Evolutionary conservation across 2,888 invertebrate species (phyloP), one percentile per base, ranked within the genome.

Genomic region (Aproaerema taeniolella): DNA sequence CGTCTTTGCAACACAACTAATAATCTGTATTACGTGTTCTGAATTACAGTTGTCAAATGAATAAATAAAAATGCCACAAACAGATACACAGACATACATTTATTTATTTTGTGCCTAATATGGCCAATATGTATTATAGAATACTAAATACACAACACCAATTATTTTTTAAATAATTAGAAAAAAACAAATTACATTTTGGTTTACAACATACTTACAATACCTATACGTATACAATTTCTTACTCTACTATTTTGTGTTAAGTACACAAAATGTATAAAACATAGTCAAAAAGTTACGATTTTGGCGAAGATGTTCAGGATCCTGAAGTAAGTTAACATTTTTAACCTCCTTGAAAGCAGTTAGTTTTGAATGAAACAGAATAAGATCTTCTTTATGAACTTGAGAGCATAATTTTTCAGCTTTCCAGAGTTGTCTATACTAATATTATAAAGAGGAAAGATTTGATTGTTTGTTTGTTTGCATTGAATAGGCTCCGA

Each of bases 301-400:
- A 8, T 35, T 13, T 16, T 51, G 53, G 13, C 62, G 60, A 32
- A 79, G 46, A 45, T 61, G 76, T 49, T 67, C 58, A 6, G 85
- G 50, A 33, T 80, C 70, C 31, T 66, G 58, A 11, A 81, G 50
- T 16, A 86, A 58, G 39, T 67, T 60, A 7, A 60, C 53, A 56
- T 74, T 79, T 24, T 66, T 69, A 0, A 83, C 59, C 41, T 82
- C 74, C 36, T 67, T 59, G 39, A 82, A 81, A 31, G 61, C 55
- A 28, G 47, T 58, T 36, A 55, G 66, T 9, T 67, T 50, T 2
- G n/a, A n/a, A n/a, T n/a, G n/a, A 85, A 60, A 1, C 62, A 45
- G 24, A 55, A 50, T 17, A 56, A 53, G 46, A 82, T 75, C 28
- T 55, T 60, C 50, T 80, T 85, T 9, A 86, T 77, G 41, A 69